phyloP scores from a whole-genome alignment of 2,113 vertebrate species.

The Verasper variegatus region DNA sequence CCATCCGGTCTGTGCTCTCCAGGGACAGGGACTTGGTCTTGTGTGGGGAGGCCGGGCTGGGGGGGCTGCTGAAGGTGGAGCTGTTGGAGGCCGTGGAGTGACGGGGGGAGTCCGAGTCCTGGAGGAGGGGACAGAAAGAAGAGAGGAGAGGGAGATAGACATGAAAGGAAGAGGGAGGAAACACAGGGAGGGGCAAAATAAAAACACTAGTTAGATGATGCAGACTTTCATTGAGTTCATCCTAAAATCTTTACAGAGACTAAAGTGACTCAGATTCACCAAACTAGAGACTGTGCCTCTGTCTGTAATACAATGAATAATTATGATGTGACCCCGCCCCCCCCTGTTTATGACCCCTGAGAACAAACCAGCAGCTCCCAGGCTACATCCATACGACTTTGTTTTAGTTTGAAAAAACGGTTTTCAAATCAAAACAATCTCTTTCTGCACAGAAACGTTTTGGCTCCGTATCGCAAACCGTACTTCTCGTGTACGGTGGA shows the following conservation, averaged over 20 bases:
- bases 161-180: neutral
- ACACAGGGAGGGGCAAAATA: neutral
- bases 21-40: conserved; percentile 97
- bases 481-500: too few relatives aligned
- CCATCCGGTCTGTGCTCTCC: conserved; percentile 95
- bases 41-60: conserved; percentile 94
- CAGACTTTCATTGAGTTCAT: neutral
- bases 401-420: too few relatives aligned
- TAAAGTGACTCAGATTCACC: neutral
- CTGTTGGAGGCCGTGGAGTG: conserved; percentile 99
- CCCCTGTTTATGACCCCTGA: neutral
- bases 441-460: too few relatives aligned
- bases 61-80: conserved; percentile 98
- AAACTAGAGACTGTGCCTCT: neutral
- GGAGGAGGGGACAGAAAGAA: conserved; percentile 40
- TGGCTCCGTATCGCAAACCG: too few relatives aligned
- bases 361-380: neutral
- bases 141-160: neutral
- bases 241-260: too few relatives aligned
- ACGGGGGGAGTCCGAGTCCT: conserved; percentile 98
- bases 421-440: too few relatives aligned
- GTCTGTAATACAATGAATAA: neutral
- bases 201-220: conserved; percentile 5
- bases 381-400: too few relatives aligned
- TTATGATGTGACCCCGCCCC: too few relatives aligned